Conservation (phyloP, 1,140 invertebrate genomes). For the Babylonia areolata region DNA sequence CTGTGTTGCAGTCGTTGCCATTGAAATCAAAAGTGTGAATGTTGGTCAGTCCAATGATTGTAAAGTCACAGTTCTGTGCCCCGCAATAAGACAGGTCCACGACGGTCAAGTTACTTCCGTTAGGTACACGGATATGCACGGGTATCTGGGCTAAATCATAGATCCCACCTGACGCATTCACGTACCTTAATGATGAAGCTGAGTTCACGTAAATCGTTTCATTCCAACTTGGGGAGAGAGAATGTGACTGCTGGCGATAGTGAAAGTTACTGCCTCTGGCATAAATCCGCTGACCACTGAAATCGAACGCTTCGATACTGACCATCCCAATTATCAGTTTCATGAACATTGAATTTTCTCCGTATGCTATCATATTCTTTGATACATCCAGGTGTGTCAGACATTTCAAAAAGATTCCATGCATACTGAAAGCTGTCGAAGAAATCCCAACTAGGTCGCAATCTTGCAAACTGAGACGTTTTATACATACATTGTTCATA, state of each 20-base stretch:
- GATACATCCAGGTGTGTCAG: neutral
- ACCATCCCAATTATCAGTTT: neutral
- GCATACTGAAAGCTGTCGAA: neutral
- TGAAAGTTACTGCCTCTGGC: neutral
- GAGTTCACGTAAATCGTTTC: neutral
- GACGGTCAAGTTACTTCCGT: neutral
- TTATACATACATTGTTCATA: neutral
- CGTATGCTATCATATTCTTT: neutral
- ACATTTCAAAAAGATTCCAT: neutral
- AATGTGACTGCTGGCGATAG: too few relatives aligned
- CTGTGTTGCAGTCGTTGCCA: neutral
- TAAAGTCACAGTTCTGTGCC: neutral
- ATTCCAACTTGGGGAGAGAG: neutral
- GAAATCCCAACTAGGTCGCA: neutral
- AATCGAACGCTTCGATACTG: neutral
- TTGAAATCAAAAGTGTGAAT: neutral
- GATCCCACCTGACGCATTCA: neutral
- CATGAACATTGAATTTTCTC: neutral
- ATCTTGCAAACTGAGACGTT: neutral
- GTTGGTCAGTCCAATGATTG: constrained; percentile 9
- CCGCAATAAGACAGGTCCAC: neutral
- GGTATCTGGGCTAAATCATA: neutral
- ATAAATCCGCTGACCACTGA: neutral
- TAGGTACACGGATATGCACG: neutral
- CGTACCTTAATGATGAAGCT: neutral